Base-by-base conservation (phyloP, 2,888 invertebrate species). In the Monoplex corrugatus region DNA sequence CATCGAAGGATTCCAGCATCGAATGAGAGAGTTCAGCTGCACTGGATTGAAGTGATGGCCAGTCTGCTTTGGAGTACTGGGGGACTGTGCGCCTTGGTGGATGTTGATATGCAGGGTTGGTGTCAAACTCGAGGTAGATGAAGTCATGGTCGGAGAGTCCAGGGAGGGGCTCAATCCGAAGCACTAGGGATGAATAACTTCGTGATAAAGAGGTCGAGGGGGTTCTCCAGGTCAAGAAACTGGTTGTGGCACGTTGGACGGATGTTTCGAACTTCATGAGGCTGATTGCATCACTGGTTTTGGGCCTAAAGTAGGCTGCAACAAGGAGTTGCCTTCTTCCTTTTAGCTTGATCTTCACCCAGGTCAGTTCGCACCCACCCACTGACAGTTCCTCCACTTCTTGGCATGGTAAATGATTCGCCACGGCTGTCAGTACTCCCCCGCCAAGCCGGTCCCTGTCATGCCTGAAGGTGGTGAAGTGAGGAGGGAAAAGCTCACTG, bases 61-160 rank as follows among this genome's bases (percentile, higher is more conserved):
- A 50, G 50, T 50, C 50, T 50, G 50, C 50, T 50, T 50, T 50
- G 50, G 50, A 16, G 16, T 50, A 50, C 16, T 50, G 50, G 50
- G 50, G 50, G 50, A 50, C 50, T 50, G 50, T 50, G 50, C 16
- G 50, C 50, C 16, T 50, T 50, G 50, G 50, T 50, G 50, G 50
- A 50, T 50, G 50, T 50, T 50, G 50, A 50, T 16, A 50, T 50
- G 50, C 50, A 50, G 50, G 50, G 50, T 50, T 50, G 50, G 16
- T n/a, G 2, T 84, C n/a, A 16, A 84, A 50, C 44, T 57, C 57
- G 50, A 84, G 45, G 38, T 84, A 84, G 16, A n/a, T n/a, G 35
- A 35, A n/a, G 50, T 84, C 84, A 84, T 84, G 84, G 84, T 84
- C 84, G 19, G 84, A 50, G 28, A 84, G 45, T 32, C 50, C 50